Base-by-base conservation (phyloP, 1,140 invertebrate genomes). In the Ladona fulva region DNA sequence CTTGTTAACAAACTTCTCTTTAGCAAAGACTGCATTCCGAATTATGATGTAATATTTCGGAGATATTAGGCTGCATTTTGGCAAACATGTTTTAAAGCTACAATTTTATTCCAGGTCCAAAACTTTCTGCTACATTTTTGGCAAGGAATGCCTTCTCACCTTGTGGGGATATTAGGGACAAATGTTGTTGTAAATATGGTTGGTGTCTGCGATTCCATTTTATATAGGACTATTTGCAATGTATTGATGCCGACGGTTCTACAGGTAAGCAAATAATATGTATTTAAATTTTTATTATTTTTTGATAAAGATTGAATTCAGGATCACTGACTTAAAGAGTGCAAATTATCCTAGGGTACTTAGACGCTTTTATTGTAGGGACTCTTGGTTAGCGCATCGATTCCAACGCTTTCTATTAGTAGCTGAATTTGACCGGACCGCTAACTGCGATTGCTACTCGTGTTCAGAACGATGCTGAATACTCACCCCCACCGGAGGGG, bases 111-210 rank as follows among this genome's bases (percentile, higher is more conserved):
- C 14, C 52, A 66, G 52, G 52, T 66, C 10, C 87, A 88, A 79
- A 87, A 83, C 79, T 86, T 88, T 80, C 79, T 89, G 22, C 80
- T 87, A 1, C 87, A 89, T 80, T 89, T 89, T 81, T 89, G 88
- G 88, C 87, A 88, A 81, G 87, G 87, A 6, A 87, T 89, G 83
- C 88, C 88, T 16, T 81, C 81, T 14, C 87, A 88, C 82, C 83
- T 89, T 24, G 80, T 84, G 5, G 83, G 86, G 22, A 83, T 88
- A 10, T 80, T 89, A n/a, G 83, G 84, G 77, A 83, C 81, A 25
- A 82, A 84, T 77, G 82, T 84, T 19, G 81, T 88, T 0, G 84
- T 88, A 8, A 86, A 86, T 79, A 81, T 89, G 44, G 85, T 89
- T 7, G 87, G 86, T 6, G 85, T 88, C 7, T 89, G 87, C 81